phyloP scores from a whole-genome alignment of 2,888 invertebrate genomes.

The Bellardia bayeri region DNA sequence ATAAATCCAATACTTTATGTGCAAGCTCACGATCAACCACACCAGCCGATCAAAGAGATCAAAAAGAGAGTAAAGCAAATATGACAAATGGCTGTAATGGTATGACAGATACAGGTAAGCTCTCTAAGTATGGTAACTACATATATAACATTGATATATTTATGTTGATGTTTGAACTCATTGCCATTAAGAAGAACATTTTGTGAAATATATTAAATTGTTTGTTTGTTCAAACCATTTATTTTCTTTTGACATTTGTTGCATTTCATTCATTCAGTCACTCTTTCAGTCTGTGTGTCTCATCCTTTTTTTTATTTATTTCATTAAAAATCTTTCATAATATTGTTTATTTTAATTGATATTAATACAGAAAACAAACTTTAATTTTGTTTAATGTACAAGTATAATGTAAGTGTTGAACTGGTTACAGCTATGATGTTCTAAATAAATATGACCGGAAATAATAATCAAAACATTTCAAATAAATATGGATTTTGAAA shows the following conservation, averaged over 20 bases:
- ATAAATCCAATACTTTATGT: not conserved
- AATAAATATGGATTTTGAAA: not conserved
- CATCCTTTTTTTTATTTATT: slow-evolving; percentile 38
- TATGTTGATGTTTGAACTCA: slow-evolving; percentile 58
- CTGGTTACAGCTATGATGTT: not conserved
- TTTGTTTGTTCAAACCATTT: slow-evolving; percentile 14
- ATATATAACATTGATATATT: not conserved
- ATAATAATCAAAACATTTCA: slow-evolving; percentile 45
- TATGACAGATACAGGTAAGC: slow-evolving; percentile 62
- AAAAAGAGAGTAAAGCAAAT: not conserved
- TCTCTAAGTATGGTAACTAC: not conserved
- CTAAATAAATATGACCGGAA: slow-evolving; percentile 53
- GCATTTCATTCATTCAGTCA: slow-evolving; percentile 50
- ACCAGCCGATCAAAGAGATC: not conserved
- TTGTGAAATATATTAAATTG: not conserved
- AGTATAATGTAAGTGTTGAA: slow-evolving; percentile 53
- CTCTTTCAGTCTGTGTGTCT: slow-evolving; percentile 14
- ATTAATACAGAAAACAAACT: not conserved
- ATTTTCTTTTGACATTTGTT: slow-evolving; percentile 45
- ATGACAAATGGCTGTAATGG: slow-evolving; percentile 53
- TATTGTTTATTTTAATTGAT: slow-evolving; percentile 12
- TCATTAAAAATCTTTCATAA: slow-evolving; percentile 27
- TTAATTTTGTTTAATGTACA: not conserved
- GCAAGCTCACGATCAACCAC: slow-evolving; percentile 39
- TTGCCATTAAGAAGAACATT: not conserved